Percentiles rank a stretch among this genome's conserved stretches.
These are phyloP conservation scores for Lophotriccus pileatus DNA, from an alignment of 2,797 vertebrate genomes.

Conservation along the genomic window DNA sequence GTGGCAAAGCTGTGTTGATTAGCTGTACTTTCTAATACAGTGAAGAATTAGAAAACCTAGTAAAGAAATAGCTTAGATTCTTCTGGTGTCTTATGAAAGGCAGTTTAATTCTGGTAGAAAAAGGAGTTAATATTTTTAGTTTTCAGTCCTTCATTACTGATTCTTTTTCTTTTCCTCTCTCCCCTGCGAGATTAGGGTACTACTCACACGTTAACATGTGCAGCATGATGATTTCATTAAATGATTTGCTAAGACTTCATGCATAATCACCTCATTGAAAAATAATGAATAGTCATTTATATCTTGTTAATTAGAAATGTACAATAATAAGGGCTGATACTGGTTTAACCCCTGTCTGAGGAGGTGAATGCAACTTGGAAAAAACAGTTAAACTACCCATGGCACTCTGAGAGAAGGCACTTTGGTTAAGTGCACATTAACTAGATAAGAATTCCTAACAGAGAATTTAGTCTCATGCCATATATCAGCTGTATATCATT, in stretches of 20 bases:
- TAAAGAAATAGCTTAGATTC: not conserved
- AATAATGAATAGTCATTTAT: constrained; percentile 23
- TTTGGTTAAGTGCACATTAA: not conserved
- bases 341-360: not conserved
- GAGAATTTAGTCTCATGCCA: not conserved
- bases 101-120: not conserved
- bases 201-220: not conserved
- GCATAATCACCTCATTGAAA: constrained; percentile 5
- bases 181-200: not conserved
- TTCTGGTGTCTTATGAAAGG: not conserved
- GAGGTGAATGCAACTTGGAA: not conserved
- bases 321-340: not conserved
- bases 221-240: not conserved
- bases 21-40: not conserved
- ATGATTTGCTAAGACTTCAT: not conserved
- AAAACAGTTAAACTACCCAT: not conserved
- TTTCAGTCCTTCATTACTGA: not conserved
- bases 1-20: not conserved
- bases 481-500: not conserved
- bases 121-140: not conserved
- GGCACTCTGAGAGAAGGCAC: not conserved
- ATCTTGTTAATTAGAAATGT: not conserved
- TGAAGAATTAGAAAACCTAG: not conserved
- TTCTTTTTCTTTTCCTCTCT: not conserved
- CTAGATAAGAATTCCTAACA: not conserved